Evolutionary conservation across 2,888 invertebrate genomes (phyloP).

Genomic region (Spodoptera picta): DNA sequence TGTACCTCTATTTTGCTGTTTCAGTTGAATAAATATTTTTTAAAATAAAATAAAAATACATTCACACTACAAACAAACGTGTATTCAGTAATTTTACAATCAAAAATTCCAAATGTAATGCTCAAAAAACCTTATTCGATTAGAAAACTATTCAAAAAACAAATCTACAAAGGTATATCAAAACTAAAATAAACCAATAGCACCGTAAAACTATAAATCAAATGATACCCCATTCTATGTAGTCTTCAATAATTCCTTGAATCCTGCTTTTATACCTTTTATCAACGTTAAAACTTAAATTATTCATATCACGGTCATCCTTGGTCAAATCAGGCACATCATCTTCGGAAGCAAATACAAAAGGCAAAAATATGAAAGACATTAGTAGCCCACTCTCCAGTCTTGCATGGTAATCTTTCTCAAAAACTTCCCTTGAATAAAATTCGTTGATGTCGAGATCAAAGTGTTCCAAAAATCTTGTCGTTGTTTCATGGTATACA

Average conservation of each 20-base stretch:
- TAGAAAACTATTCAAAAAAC: too few species aligned
- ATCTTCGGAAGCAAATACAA: constrained; percentile 62
- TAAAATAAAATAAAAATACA: too few species aligned
- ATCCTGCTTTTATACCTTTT: constrained; percentile 54
- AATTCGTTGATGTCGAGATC: constrained; percentile 59
- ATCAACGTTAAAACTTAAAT: constrained; percentile 50
- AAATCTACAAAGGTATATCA: too few species aligned
- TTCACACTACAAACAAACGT: too few species aligned
- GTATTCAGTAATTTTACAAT: too few species aligned
- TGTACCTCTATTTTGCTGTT: too few species aligned
- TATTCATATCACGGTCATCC: constrained; percentile 16
- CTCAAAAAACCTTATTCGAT: too few species aligned
- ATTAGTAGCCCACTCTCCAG: constrained; percentile 65
- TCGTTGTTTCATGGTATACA: constrained; percentile 63
- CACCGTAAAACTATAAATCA: not conserved
- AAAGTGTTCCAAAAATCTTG: constrained; percentile 63
- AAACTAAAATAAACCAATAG: too few species aligned
- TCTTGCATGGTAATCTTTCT: constrained; percentile 59
- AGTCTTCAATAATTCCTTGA: constrained; percentile 61
- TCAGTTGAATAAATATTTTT: too few species aligned
- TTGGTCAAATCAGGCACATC: constrained; percentile 58
- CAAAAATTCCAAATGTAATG: too few species aligned
- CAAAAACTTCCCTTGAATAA: constrained; percentile 63
- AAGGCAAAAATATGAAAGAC: constrained; percentile 52
- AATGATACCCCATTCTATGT: constrained; percentile 38